Base-by-base conservation (phyloP, 2,888 invertebrate species). In the Subacronicta megacephala region DNA sequence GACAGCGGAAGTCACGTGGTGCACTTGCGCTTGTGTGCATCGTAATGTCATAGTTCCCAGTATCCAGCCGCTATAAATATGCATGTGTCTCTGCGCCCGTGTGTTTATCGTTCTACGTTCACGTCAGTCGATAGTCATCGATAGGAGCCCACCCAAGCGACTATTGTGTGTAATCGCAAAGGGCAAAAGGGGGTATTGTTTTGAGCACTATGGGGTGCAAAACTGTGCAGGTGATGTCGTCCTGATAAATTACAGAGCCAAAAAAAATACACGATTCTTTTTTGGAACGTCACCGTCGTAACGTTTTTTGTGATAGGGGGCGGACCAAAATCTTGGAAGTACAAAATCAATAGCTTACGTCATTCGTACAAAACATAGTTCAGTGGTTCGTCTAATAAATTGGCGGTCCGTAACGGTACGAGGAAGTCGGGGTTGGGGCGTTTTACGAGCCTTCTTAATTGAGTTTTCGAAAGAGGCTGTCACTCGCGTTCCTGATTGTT, bases 1-100 rank as follows among this genome's bases (percentile, higher is more conserved):
- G 84, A 87, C 84, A 84, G 66, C 90, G 91, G 92, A 90, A 90
- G 59, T 92, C 90, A 88, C 90, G 88, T 84, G 87, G 81, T 77
- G 63, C 70, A 75, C 80, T 80, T 77, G 83, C 74, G 82, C 68
- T 71, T 77, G 84, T 79, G 80, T 84, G 87, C 88, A 88, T 83
- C 83, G 81, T 85, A 90, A 89, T 88, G 88, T 87, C 86, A 85
- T 82, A 84, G 80, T 90, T 90, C 90, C 79, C 73, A 77, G 92
- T 90, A 92, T 78, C 67, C 81, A 82, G 74, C 71, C 69, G 81
- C 84, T 87, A 90, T 89, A 87, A 89, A 88, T 88, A 90, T 85
- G 80, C 85, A 81, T 80, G 76, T 75, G 79, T 81, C 77, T 80
- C 67, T 59, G 56, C 58, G 61, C 57, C 54, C 56, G 68, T 75